Evolutionary conservation across 2,888 invertebrate species (phyloP).

Genomic region (Caenorhabditis sp.): DNA sequence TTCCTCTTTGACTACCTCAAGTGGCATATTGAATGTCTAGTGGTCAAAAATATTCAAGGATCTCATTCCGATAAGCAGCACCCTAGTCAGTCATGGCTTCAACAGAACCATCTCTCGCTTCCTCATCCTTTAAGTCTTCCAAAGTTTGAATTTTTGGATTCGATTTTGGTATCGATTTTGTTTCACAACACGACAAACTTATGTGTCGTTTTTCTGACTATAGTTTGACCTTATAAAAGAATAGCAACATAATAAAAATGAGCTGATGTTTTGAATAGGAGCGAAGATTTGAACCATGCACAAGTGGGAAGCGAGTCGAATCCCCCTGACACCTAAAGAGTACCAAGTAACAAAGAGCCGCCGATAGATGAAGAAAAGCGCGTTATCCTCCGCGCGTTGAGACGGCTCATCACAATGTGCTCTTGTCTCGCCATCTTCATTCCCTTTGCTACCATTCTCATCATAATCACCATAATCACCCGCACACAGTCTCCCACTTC

Average conservation of each 20-base stretch:
- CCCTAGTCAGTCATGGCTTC: not conserved
- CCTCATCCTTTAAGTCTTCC: not conserved
- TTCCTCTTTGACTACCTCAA: slow-evolving; percentile 51
- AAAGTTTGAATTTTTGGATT: not conserved
- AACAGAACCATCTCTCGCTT: too few species aligned
- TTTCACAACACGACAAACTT: too few species aligned
- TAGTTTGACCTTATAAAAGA: slow-evolving; percentile 31
- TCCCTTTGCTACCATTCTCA: slow-evolving; percentile 27
- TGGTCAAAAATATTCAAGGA: slow-evolving; percentile 39
- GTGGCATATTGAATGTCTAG: slow-evolving; percentile 54
- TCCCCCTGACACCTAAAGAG: slow-evolving; percentile 56
- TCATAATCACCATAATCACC: slow-evolving; percentile 3
- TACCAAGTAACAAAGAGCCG: slow-evolving; percentile 57
- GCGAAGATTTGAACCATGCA: slow-evolving; percentile 38
- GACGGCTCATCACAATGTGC: slow-evolving; percentile 48
- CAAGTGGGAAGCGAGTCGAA: slow-evolving; percentile 37
- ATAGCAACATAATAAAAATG: slow-evolving; percentile 38
- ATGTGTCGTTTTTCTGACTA: not conserved
- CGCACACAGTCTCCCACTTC: not conserved
- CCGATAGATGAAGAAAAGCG: slow-evolving; percentile 54
- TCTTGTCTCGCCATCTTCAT: slow-evolving; percentile 29
- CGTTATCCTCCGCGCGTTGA: slow-evolving; percentile 41
- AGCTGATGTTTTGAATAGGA: slow-evolving; percentile 52
- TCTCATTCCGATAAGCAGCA: slow-evolving; percentile 5
- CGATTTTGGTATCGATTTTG: too few species aligned